A percentile compares a stretch with the other conserved stretches of the same genome.
phyloP scores from a whole-genome alignment of 2,113 vertebrate genomes.

The Anarhynchus alexandrinus region DNA sequence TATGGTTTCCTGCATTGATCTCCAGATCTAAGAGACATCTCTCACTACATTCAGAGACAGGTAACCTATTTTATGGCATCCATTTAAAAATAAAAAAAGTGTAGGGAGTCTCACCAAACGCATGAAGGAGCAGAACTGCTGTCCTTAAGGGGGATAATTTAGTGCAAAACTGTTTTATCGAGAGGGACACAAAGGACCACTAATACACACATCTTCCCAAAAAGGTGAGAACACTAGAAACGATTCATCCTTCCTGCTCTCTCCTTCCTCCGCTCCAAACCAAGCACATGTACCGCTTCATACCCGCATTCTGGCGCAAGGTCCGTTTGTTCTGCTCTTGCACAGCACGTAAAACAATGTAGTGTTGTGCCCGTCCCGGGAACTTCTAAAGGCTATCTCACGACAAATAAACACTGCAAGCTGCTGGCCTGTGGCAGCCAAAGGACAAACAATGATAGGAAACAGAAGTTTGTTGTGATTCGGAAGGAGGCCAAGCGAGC shows the following conservation, averaged over 20 bases:
- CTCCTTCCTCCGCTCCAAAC: neutral
- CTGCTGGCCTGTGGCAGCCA: neutral
- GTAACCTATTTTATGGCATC: neutral
- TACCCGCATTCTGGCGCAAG: neutral
- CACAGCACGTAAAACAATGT: neutral
- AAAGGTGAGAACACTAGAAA: neutral
- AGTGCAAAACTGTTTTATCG: neutral
- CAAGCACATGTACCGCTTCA: neutral
- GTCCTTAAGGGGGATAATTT: neutral
- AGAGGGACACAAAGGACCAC: neutral
- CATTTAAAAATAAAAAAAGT: neutral
- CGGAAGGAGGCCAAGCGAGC: neutral
- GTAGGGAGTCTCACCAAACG: neutral
- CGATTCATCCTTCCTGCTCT: too few species aligned
- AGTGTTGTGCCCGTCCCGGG: neutral
- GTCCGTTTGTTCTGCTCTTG: neutral
- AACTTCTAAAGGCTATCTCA: neutral
- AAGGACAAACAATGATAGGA: neutral
- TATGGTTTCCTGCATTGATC: neutral
- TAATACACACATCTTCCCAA: accelerated
- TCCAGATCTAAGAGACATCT: neutral
- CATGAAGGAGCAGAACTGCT: accelerated
- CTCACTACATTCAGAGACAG: neutral
- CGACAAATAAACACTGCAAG: neutral
- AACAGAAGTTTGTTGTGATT: neutral